Conservation (phyloP, 2,797 vertebrate genomes). For the Geotrypetes seraphini region DNA sequence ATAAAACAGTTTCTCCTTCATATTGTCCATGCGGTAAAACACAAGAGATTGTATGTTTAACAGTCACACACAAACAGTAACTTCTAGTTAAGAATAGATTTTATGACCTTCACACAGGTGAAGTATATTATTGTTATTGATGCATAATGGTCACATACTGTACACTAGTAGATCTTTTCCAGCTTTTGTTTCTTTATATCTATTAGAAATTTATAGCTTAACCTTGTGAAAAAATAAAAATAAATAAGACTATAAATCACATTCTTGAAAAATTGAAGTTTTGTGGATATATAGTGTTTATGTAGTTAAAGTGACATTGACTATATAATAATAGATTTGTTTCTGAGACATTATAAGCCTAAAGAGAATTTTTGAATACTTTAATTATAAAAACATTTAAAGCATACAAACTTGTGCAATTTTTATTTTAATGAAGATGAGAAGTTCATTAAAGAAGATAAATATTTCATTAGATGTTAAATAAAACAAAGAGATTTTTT, state of each 20-base stretch:
- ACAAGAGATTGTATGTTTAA: slow-evolving; percentile 25
- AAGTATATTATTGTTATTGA: too few relatives aligned
- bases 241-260: neutral
- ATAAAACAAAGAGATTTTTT: slow-evolving; percentile 99
- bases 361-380: slow-evolving; percentile 56
- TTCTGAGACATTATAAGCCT: slow-evolving; percentile 51
- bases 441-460: slow-evolving; percentile 99
- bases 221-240: slow-evolving; percentile 4
- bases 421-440: slow-evolving; percentile 99
- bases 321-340: slow-evolving; percentile 48
- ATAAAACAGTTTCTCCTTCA: slow-evolving; percentile 20
- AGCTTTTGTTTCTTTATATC: neutral
- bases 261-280: slow-evolving; percentile 18
- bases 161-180: too few relatives aligned
- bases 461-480: slow-evolving; percentile 99
- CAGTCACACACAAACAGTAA: slow-evolving; percentile 21
- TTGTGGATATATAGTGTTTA: slow-evolving; percentile 24
- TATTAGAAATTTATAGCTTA: too few relatives aligned
- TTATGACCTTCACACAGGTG: slow-evolving; percentile 10
- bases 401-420: slow-evolving; percentile 92
- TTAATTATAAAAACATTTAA: slow-evolving; percentile 80
- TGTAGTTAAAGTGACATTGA: slow-evolving; percentile 39
- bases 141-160: too few relatives aligned
- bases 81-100: slow-evolving; percentile 19
- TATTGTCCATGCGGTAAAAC: slow-evolving; percentile 25